Conservation (phyloP, 2,797 vertebrate species). For the Phrynocephalus vlangalii region DNA sequence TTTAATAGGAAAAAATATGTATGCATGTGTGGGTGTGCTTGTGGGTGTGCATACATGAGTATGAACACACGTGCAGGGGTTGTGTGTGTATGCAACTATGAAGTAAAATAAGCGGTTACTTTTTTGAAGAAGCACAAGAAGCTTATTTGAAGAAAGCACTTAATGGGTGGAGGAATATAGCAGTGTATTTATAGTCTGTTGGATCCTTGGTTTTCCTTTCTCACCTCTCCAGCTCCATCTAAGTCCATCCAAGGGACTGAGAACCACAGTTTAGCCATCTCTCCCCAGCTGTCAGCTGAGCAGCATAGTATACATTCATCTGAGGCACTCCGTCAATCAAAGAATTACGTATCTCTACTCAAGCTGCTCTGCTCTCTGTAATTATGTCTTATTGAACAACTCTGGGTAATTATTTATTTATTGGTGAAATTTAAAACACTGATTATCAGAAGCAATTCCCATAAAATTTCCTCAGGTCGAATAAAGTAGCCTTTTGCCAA, state of each 20-base stretch:
- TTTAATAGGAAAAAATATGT: slow-evolving; percentile 32
- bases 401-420: slow-evolving; percentile 46
- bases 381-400: slow-evolving; percentile 42
- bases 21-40: neutral
- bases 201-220: slow-evolving; percentile 45
- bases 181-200: slow-evolving; percentile 54
- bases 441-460: slow-evolving; percentile 26
- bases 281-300: slow-evolving; percentile 52
- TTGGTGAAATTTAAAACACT: slow-evolving; percentile 8
- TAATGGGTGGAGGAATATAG: slow-evolving; percentile 71
- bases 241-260: slow-evolving; percentile 59
- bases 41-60: neutral
- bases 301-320: slow-evolving; percentile 38
- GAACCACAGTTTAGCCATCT: slow-evolving; percentile 48
- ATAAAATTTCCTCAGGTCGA: slow-evolving; percentile 74
- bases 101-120: slow-evolving; percentile 67
- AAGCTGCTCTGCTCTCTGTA: neutral
- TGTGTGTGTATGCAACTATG: slow-evolving; percentile 39
- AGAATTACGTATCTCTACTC: slow-evolving; percentile 25
- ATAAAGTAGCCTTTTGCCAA: slow-evolving; percentile 42
- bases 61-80: slow-evolving; percentile 1
- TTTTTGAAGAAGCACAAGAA: slow-evolving; percentile 83
- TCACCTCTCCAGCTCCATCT: slow-evolving; percentile 55
- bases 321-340: slow-evolving; percentile 43
- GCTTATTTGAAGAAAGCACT: slow-evolving; percentile 79